Percentiles rank a stretch among this genome's conserved stretches.
phyloP scores from a whole-genome alignment of 2,113 vertebrate species.

The Perccottus glenii region DNA sequence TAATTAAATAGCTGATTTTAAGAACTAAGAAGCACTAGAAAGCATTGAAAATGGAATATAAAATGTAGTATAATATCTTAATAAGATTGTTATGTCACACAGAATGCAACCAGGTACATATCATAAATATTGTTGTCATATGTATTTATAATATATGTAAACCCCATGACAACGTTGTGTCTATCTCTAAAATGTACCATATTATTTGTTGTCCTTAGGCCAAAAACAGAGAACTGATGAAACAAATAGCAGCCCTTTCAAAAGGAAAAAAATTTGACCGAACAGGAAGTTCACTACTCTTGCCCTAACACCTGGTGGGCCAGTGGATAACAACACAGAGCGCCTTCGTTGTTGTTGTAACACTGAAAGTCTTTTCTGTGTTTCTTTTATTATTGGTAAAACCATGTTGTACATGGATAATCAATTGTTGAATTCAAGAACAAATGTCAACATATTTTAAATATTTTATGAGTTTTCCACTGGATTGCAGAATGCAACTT shows the following conservation, averaged over 20 bases:
- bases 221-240: constrained; percentile 97
- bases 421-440: constrained; percentile 44
- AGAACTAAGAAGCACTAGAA: too few species aligned
- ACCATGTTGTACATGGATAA: constrained; percentile 61
- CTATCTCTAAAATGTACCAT: not conserved
- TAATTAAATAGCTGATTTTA: not conserved
- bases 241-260: constrained; percentile 96
- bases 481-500: constrained; percentile 49
- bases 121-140: too few species aligned
- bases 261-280: constrained; percentile 99
- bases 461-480: constrained; percentile 64
- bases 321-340: constrained; percentile 49
- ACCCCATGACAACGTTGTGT: too few species aligned
- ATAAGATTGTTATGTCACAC: too few species aligned
- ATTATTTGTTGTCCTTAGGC: constrained; percentile 80
- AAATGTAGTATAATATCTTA: too few species aligned
- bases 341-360: constrained; percentile 66
- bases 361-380: constrained; percentile 81
- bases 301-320: constrained; percentile 83
- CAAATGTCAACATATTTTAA: constrained; percentile 62
- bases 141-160: too few species aligned
- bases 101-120: too few species aligned
- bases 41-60: not conserved
- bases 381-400: constrained; percentile 53
- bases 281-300: constrained; percentile 89